These are phyloP conservation scores for Thinocorus orbignyianus DNA, from an alignment of 2,113 vertebrate genomes.

Conservation along the genomic window DNA sequence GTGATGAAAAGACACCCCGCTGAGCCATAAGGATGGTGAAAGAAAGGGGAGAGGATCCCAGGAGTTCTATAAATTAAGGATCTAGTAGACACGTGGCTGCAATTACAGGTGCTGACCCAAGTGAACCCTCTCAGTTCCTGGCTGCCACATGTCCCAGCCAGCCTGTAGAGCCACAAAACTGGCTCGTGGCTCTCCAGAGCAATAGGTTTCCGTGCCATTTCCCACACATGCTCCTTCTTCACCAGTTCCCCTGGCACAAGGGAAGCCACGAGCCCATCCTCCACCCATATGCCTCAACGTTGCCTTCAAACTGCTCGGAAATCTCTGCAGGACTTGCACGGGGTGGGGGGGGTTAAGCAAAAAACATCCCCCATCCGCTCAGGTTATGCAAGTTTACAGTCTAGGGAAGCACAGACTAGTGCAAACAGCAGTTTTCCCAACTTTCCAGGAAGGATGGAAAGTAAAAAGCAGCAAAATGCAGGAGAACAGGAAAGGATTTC, in stretches of 20 bases:
- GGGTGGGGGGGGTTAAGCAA: background rate
- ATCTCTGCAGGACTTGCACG: too few relatives aligned
- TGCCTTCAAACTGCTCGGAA: background rate
- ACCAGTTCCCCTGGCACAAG: background rate
- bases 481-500: background rate
- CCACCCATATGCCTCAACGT: accelerated
- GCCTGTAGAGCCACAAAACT: background rate
- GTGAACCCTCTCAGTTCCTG: background rate
- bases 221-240: background rate
- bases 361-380: accelerated
- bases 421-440: background rate
- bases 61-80: background rate
- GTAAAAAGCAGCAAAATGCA: background rate
- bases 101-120: conserved; percentile 33
- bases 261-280: background rate
- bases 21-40: background rate
- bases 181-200: accelerated
- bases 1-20: background rate
- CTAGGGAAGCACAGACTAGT: background rate
- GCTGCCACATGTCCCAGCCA: conserved; percentile 9
- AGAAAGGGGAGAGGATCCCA: background rate
- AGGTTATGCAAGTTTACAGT: background rate
- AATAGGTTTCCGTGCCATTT: background rate
- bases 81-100: conserved; percentile 9
- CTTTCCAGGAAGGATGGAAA: background rate